These are phyloP conservation scores for Zaprionus africanus DNA, from an alignment of 1,140 invertebrate genomes.

Conservation along the genomic window DNA sequence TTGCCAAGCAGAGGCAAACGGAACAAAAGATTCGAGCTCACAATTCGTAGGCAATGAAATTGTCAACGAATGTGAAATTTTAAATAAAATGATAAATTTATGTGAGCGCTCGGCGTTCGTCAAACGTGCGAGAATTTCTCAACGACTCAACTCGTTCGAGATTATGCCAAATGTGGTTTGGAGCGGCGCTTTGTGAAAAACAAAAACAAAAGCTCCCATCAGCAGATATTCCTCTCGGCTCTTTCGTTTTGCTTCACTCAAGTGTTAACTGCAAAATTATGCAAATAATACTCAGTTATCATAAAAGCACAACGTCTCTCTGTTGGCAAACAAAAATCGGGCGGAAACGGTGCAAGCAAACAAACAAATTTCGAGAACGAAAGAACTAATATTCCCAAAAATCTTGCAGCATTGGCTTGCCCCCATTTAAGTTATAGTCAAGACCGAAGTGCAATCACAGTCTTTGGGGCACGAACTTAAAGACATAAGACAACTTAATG, in stretches of 20 bases:
- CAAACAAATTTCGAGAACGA: slow-evolving; percentile 54
- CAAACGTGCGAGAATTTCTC: slow-evolving; percentile 75
- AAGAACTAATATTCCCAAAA: slow-evolving; percentile 29
- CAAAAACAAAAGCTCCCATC: slow-evolving; percentile 51
- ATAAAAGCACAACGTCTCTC: slow-evolving; percentile 34
- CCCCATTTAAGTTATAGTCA: slow-evolving; percentile 33
- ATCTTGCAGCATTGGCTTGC: slow-evolving; percentile 46
- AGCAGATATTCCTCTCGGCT: slow-evolving; percentile 38
- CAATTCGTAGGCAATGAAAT: slow-evolving; percentile 76
- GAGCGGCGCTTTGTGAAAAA: slow-evolving; percentile 14
- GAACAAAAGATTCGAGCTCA: slow-evolving; percentile 66
- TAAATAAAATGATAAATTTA: slow-evolving; percentile 82
- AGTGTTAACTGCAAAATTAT: slow-evolving; percentile 57
- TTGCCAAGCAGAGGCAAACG: slow-evolving; percentile 10
- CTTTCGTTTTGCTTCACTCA: neutral
- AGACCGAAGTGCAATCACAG: slow-evolving; percentile 32
- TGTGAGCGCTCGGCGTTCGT: slow-evolving; percentile 44
- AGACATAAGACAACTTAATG: slow-evolving; percentile 66
- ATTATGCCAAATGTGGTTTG: neutral
- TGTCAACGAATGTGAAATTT: slow-evolving; percentile 81
- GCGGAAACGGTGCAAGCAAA: slow-evolving; percentile 32
- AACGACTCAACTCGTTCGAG: slow-evolving; percentile 50
- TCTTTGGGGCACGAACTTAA: slow-evolving; percentile 54
- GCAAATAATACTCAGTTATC: slow-evolving; percentile 52
- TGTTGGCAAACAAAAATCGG: slow-evolving; percentile 31